phyloP scores from a whole-genome alignment of 2,888 invertebrate genomes.

The Acleris cristana region DNA sequence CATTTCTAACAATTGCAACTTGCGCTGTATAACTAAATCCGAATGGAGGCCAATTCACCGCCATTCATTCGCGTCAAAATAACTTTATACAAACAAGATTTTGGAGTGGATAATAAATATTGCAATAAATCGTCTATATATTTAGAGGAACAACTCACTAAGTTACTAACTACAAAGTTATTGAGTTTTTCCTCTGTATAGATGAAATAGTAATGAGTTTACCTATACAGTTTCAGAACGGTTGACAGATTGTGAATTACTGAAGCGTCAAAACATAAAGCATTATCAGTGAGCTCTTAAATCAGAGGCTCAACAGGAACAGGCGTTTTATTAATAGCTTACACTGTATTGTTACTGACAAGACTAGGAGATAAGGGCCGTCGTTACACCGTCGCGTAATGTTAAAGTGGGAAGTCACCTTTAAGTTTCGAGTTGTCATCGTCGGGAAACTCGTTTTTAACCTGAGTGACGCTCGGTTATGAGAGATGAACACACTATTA shows the following conservation, averaged over 20 bases:
- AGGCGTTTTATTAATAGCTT: conserved; percentile 62
- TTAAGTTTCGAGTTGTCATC: conserved; percentile 20
- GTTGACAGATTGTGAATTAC: background rate
- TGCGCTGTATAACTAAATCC: conserved; percentile 5
- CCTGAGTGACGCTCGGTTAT: too few species aligned
- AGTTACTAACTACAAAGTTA: too few species aligned
- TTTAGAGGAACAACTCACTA: too few species aligned
- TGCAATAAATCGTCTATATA: too few species aligned
- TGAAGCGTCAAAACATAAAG: background rate
- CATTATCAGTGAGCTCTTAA: conserved; percentile 9
- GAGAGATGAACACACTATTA: too few species aligned
- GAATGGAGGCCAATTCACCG: conserved; percentile 10
- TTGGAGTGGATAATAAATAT: too few species aligned
- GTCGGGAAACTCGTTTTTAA: background rate
- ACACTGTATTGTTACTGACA: conserved; percentile 51
- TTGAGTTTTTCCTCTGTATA: too few species aligned
- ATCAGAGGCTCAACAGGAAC: conserved; percentile 37
- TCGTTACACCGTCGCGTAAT: conserved; percentile 46
- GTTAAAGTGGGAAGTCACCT: conserved; percentile 25
- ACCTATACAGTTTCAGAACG: background rate
- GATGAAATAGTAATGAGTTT: too few species aligned
- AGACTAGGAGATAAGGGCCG: conserved; percentile 47
- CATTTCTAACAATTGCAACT: conserved; percentile 21
- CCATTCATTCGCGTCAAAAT: conserved; percentile 2
- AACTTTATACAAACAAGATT: background rate